Percentiles rank a stretch among this genome's conserved stretches.
These are phyloP conservation scores for Laticauda colubrina DNA, from an alignment of 2,113 vertebrate species.

Conservation along the genomic window DNA sequence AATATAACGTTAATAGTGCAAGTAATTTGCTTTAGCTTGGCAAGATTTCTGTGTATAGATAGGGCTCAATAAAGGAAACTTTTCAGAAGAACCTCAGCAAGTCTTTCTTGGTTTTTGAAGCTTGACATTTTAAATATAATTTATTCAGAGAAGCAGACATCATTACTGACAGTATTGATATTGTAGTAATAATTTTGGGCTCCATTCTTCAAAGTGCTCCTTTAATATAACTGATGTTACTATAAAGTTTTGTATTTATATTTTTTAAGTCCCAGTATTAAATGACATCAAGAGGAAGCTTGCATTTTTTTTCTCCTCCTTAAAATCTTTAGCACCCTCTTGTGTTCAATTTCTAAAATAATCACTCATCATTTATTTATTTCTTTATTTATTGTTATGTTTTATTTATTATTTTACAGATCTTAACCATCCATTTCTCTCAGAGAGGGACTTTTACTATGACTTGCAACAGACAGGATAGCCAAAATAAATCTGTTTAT, in stretches of 20 bases:
- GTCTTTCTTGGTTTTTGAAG: neutral
- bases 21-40: neutral
- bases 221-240: neutral
- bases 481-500: neutral
- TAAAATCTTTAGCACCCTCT: neutral
- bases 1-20: neutral
- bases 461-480: neutral
- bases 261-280: neutral
- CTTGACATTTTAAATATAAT: neutral
- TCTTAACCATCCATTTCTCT: neutral
- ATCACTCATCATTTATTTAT: neutral
- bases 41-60: neutral
- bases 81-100: neutral
- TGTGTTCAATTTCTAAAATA: neutral
- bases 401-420: neutral
- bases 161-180: neutral
- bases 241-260: neutral
- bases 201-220: neutral
- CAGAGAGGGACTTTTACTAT: neutral
- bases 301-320: neutral
- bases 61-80: neutral
- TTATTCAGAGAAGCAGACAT: neutral
- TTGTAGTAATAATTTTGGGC: neutral
- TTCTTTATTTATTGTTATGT: too few relatives aligned
- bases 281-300: neutral